A percentile compares a stretch with the other conserved stretches of the same genome.
Evolutionary conservation across 2,797 vertebrate species (phyloP).

Genomic region (Sebastolobus alascanus): DNA sequence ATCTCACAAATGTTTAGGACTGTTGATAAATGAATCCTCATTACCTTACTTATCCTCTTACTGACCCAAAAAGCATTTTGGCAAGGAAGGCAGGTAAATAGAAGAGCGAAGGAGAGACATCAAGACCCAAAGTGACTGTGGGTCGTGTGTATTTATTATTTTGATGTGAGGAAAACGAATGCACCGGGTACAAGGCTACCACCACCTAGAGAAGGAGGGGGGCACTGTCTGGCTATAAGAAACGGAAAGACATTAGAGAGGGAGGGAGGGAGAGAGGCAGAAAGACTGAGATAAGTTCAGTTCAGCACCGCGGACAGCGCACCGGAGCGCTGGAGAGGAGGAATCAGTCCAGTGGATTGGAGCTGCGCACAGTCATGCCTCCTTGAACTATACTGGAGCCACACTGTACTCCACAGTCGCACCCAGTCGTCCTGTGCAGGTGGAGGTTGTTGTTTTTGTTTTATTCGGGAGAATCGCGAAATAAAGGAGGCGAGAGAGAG

Average conservation of each 20-base stretch:
- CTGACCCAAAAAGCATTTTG: not conserved
- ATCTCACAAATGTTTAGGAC: not conserved
- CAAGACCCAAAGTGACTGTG: not conserved
- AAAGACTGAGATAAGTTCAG: constrained; percentile 70
- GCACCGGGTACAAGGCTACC: constrained; percentile 37
- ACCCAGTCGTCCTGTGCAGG: constrained; percentile 3
- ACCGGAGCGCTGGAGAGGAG: constrained; percentile 47
- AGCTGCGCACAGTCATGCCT: constrained; percentile 48
- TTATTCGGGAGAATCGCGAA: constrained; percentile 15
- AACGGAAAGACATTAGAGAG: constrained; percentile 33
- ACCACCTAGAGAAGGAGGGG: constrained; percentile 67
- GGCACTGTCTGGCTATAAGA: constrained; percentile 71
- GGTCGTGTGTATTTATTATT: not conserved
- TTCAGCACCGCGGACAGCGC: constrained; percentile 75
- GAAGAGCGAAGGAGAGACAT: not conserved
- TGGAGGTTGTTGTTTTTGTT: constrained; percentile 19
- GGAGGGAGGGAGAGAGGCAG: constrained; percentile 19
- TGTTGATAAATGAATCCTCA: not conserved
- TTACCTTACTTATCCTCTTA: not conserved
- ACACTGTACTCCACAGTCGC: not conserved
- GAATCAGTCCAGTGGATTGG: constrained; percentile 44
- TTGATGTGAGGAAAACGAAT: constrained; percentile 17
- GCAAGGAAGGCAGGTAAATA: not conserved
- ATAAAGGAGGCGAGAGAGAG: constrained; percentile 18
- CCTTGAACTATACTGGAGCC: constrained; percentile 33